Conservation (phyloP, 2,888 invertebrate genomes). For the Nezara viridula region DNA sequence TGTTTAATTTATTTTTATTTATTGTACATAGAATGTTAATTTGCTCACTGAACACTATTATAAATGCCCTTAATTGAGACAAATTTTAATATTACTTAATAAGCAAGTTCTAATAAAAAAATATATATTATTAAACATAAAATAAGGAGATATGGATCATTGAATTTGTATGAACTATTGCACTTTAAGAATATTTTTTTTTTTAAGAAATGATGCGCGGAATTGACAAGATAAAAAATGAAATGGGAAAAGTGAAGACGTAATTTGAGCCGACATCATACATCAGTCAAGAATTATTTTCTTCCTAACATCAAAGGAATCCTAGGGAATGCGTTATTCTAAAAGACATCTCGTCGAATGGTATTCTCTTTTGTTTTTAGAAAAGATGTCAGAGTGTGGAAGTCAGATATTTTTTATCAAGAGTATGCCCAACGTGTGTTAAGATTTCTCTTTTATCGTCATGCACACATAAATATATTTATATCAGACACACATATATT, state of each 20-base stretch:
- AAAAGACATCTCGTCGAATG: neutral
- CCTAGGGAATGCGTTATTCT: neutral
- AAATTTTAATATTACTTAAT: too few species aligned
- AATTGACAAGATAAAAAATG: neutral
- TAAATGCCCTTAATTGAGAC: too few species aligned
- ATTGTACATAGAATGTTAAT: too few species aligned
- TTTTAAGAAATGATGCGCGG: neutral
- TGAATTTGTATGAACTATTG: too few species aligned
- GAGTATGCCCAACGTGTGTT: neutral
- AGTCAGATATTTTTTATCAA: neutral
- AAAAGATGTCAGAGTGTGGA: neutral
- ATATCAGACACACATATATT: too few species aligned
- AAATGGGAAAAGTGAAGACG: neutral
- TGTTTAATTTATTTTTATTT: too few species aligned
- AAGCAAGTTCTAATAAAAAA: too few species aligned
- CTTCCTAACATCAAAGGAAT: neutral
- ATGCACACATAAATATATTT: too few species aligned
- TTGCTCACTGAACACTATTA: too few species aligned
- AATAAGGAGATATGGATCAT: too few species aligned
- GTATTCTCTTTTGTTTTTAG: neutral
- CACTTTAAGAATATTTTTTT: neutral
- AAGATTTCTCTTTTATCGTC: too few species aligned
- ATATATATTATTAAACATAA: too few species aligned
- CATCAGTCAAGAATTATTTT: conserved; percentile 18
- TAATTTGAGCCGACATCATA: neutral